These are phyloP conservation scores for Chrysomela aeneicollis DNA, from an alignment of 2,888 invertebrate genomes.

Conservation along the genomic window DNA sequence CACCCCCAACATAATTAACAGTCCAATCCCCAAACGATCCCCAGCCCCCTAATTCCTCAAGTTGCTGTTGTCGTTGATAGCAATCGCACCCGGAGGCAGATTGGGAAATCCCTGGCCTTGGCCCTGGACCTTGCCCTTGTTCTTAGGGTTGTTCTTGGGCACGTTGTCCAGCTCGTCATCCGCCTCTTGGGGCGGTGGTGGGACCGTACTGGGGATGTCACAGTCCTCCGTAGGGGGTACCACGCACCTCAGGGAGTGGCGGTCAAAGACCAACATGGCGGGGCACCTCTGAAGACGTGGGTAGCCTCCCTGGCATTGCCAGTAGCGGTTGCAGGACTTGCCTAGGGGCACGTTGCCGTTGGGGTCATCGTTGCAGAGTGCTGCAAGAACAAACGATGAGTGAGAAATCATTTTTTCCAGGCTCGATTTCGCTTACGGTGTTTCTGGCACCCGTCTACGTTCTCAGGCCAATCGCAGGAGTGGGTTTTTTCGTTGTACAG, in stretches of 20 bases:
- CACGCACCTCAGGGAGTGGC: slow-evolving; percentile 81
- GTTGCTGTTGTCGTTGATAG: slow-evolving; percentile 39
- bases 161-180: slow-evolving; percentile 53
- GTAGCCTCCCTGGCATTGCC: slow-evolving; percentile 94
- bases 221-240: slow-evolving; percentile 92
- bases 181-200: slow-evolving; percentile 69
- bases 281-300: slow-evolving; percentile 90
- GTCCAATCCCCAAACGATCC: neutral
- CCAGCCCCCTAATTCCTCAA: slow-evolving; percentile 36
- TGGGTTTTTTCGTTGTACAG: slow-evolving; percentile 90
- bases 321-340: slow-evolving; percentile 92
- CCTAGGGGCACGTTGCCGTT: slow-evolving; percentile 91
- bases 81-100: slow-evolving; percentile 59
- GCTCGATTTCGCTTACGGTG: slow-evolving; percentile 93
- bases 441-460: slow-evolving; percentile 92
- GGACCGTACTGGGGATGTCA: slow-evolving; percentile 81
- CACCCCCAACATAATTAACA: neutral
- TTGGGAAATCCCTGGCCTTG: slow-evolving; percentile 48
- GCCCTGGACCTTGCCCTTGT: slow-evolving; percentile 34
- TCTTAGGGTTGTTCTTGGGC: slow-evolving; percentile 56
- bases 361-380: slow-evolving; percentile 89
- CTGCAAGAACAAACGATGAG: slow-evolving; percentile 63
- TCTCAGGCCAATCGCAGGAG: slow-evolving; percentile 94
- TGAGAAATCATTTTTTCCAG: neutral
- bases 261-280: slow-evolving; percentile 89